These are phyloP conservation scores for Ginglymostoma cirratum DNA, from an alignment of 2,113 vertebrate species.

Conservation along the genomic window DNA sequence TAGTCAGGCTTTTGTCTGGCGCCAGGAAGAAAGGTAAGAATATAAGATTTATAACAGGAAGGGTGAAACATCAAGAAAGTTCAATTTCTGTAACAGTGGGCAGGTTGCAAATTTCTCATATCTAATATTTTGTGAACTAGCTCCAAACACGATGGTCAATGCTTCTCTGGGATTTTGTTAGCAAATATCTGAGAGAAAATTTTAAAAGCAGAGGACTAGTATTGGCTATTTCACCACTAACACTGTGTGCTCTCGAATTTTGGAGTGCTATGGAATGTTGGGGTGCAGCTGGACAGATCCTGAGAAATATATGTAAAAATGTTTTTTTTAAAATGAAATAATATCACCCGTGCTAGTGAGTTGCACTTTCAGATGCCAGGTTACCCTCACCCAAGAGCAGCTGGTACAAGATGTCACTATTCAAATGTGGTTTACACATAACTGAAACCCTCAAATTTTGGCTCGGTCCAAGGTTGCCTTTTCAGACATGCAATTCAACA, in stretches of 20 bases:
- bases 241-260: background rate
- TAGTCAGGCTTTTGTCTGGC: no score
- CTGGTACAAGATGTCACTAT: no score
- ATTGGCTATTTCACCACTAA: background rate
- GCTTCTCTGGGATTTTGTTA: background rate
- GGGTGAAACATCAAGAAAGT: background rate
- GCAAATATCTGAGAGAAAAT: background rate
- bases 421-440: background rate
- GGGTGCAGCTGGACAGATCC: background rate
- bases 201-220: background rate
- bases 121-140: no score
- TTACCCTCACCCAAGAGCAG: background rate
- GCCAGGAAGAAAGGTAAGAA: no score
- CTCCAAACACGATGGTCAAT: background rate
- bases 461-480: background rate
- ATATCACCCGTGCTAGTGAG: background rate
- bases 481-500: background rate
- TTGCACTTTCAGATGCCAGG: background rate
- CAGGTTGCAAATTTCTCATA: background rate
- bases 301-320: background rate
- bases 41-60: background rate
- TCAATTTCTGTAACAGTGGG: background rate
- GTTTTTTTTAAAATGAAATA: background rate
- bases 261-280: background rate
- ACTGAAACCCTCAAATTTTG: background rate